Evolutionary conservation across 2,888 invertebrate species (phyloP).

Genomic region (Xanthia togata): DNA sequence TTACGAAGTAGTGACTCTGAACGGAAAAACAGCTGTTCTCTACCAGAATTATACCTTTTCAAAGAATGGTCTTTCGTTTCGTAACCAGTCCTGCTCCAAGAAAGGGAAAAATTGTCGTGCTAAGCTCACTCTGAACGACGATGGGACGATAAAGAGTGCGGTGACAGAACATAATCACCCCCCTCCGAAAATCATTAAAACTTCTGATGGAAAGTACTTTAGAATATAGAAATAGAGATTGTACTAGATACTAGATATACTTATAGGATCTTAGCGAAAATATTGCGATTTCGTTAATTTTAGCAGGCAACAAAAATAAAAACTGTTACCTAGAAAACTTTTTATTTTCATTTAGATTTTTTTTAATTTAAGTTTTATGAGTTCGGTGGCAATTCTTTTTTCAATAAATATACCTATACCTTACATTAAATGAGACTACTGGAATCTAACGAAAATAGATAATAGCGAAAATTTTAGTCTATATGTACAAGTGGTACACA

Average conservation of each 20-base stretch:
- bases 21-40: conserved; percentile 46
- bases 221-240: not conserved
- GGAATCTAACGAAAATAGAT: too few relatives aligned
- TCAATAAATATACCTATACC: too few relatives aligned
- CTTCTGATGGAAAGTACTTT: conserved; percentile 31
- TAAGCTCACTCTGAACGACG: conserved; percentile 59
- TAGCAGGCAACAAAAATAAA: not conserved
- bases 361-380: too few relatives aligned
- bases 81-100: conserved; percentile 61
- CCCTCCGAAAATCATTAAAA: conserved; percentile 56
- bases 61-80: conserved; percentile 43
- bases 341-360: too few relatives aligned
- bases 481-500: too few relatives aligned
- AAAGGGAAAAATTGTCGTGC: conserved; percentile 63
- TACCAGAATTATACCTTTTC: conserved; percentile 63
- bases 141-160: conserved; percentile 57
- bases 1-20: conserved; percentile 40
- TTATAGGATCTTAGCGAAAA: not conserved
- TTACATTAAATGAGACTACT: too few relatives aligned
- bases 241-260: not conserved
- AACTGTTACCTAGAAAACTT: too few relatives aligned
- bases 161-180: conserved; percentile 66
- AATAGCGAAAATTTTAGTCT: not conserved
- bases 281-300: not conserved
- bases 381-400: too few relatives aligned